A percentile compares a stretch with the other conserved stretches of the same genome.
Evolutionary conservation across 2,113 vertebrate genomes (phyloP).

Genomic region (Bufo bufo): DNA sequence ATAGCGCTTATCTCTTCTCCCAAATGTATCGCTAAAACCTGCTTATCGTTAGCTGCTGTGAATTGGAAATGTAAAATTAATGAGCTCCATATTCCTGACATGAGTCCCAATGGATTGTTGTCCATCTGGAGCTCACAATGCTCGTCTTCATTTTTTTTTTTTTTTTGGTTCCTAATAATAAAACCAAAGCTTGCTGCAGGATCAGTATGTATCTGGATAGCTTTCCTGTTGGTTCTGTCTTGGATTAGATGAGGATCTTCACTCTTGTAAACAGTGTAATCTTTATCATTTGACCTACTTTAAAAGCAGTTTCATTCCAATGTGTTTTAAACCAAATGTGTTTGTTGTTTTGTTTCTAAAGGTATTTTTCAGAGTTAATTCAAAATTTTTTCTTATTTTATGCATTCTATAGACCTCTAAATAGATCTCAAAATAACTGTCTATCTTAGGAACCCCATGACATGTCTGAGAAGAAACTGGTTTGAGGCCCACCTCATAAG

Average conservation of each 20-base stretch:
- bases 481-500: too few species aligned
- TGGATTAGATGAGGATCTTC: slow-evolving; percentile 36
- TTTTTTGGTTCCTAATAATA: neutral
- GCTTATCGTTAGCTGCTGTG: slow-evolving; percentile 51
- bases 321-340: neutral
- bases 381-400: neutral
- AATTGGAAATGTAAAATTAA: slow-evolving; percentile 57
- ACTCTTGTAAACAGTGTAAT: slow-evolving; percentile 8
- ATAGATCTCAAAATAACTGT: too few species aligned
- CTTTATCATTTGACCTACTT: slow-evolving; percentile 22
- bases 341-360: neutral
- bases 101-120: slow-evolving; percentile 41
- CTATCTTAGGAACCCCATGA: too few species aligned
- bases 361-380: neutral
- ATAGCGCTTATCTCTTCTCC: slow-evolving; percentile 52
- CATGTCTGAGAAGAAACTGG: too few species aligned
- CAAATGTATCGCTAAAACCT: slow-evolving; percentile 52
- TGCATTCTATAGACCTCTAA: neutral
- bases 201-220: slow-evolving; percentile 23
- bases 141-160: neutral
- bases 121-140: slow-evolving; percentile 53
- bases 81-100: slow-evolving; percentile 53
- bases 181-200: slow-evolving; percentile 17
- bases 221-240: slow-evolving; percentile 12
- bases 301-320: slow-evolving; percentile 7